These are phyloP conservation scores for Thelaira solivaga DNA, from an alignment of 2,888 invertebrate genomes.

Conservation along the genomic window DNA sequence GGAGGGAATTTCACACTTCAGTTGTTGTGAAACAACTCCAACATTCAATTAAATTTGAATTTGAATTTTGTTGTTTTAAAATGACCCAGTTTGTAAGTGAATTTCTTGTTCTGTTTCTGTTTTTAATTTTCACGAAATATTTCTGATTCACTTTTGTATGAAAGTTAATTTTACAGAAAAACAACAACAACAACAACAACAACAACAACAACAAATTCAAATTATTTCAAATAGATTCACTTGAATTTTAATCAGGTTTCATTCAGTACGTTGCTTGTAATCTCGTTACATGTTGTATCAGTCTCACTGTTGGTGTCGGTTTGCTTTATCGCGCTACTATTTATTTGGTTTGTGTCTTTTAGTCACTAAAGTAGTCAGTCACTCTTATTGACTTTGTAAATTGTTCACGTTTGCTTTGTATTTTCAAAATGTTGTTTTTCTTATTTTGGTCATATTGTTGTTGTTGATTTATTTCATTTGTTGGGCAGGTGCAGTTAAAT, in stretches of 20 bases:
- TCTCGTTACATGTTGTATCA: background rate
- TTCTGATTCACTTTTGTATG: background rate
- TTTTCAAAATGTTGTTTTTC: background rate
- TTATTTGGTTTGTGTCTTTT: background rate
- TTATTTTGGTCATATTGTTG: background rate
- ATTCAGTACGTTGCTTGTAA: background rate
- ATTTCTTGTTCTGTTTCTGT: background rate
- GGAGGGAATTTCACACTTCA: no score
- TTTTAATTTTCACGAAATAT: background rate
- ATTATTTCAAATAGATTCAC: background rate
- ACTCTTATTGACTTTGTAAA: conserved; percentile 39
- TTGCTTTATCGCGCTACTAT: no score
- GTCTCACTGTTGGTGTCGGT: no score
- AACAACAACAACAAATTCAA: background rate
- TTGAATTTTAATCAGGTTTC: background rate
- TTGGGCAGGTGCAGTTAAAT: no score
- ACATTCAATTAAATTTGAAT: no score
- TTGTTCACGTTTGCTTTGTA: conserved; percentile 34
- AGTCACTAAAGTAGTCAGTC: background rate
- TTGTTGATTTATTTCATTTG: no score
- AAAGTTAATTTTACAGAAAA: background rate
- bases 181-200: background rate
- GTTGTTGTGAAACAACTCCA: no score
- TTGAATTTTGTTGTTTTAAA: no score
- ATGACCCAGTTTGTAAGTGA: conserved; percentile 16